phyloP scores from a whole-genome alignment of 2,888 invertebrate species.

The Acronicta aceris region DNA sequence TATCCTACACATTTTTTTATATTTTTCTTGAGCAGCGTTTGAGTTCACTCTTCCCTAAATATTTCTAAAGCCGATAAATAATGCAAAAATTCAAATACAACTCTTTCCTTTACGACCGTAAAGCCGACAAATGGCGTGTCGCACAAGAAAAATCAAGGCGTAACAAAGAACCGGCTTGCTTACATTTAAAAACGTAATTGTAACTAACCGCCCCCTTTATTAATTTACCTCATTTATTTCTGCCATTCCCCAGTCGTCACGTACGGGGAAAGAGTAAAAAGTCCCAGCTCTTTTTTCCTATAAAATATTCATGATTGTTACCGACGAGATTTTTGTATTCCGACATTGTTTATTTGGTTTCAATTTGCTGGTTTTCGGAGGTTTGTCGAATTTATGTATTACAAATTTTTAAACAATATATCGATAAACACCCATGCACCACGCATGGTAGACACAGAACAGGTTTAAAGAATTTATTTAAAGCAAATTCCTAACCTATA shows the following conservation, averaged over 20 bases:
- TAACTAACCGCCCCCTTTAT: slow-evolving; percentile 88
- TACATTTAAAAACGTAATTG: slow-evolving; percentile 89
- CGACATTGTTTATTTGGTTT: slow-evolving; percentile 50
- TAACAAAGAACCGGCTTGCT: slow-evolving; percentile 84
- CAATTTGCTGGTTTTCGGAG: slow-evolving; percentile 30
- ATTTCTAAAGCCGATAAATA: too few species aligned
- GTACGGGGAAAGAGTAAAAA: slow-evolving; percentile 74
- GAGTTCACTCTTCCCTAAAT: too few species aligned
- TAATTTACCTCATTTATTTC: slow-evolving; percentile 87
- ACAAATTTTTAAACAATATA: neutral
- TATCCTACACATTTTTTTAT: too few species aligned
- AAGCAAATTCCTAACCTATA: too few species aligned
- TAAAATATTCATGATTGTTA: slow-evolving; percentile 81
- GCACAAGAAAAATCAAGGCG: slow-evolving; percentile 86
- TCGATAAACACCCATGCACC: neutral
- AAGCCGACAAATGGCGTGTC: slow-evolving; percentile 84
- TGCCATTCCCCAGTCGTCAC: slow-evolving; percentile 75
- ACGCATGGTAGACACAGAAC: too few species aligned
- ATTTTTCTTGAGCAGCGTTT: too few species aligned
- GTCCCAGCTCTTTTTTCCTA: slow-evolving; percentile 60
- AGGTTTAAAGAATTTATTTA: too few species aligned
- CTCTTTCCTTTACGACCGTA: slow-evolving; percentile 49
- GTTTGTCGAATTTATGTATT: neutral
- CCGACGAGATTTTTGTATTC: slow-evolving; percentile 46
- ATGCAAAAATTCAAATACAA: slow-evolving; percentile 47